Conservation (phyloP, 2,888 invertebrate species). For the Cheilosia variabilis region DNA sequence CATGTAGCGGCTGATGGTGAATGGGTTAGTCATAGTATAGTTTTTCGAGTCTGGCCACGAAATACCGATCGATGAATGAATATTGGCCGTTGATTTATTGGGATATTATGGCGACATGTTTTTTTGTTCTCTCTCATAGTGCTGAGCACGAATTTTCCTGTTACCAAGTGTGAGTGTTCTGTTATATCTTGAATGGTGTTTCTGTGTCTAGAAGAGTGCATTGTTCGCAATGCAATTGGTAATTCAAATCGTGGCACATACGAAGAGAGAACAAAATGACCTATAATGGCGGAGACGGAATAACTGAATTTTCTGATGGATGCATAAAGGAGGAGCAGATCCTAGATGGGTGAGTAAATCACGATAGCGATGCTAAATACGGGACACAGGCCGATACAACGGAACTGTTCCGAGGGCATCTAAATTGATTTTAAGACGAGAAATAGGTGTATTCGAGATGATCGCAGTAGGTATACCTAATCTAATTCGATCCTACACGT, state of each 20-base stretch:
- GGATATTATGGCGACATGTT: constrained; percentile 40
- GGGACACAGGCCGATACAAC: no score
- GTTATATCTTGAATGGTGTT: constrained; percentile 53
- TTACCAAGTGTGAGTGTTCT: constrained; percentile 7
- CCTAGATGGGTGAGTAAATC: no score
- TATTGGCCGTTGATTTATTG: constrained; percentile 63
- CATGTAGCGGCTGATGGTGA: constrained; percentile 3
- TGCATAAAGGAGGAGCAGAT: no score
- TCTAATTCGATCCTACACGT: no score
- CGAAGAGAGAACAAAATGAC: not conserved
- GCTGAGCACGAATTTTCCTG: constrained; percentile 43
- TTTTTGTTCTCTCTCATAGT: constrained; percentile 2
- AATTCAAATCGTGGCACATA: constrained; percentile 19
- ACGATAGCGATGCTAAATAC: no score
- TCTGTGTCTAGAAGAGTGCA: constrained; percentile 31
- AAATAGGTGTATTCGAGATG: no score
- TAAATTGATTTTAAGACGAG: no score
- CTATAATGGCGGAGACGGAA: no score
- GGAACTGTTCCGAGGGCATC: no score
- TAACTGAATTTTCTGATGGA: no score
- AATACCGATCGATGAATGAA: constrained; percentile 62
- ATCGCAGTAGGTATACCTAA: no score
- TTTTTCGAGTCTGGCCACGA: constrained; percentile 53
- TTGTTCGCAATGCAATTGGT: constrained; percentile 19
- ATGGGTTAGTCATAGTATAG: constrained; percentile 55